A percentile compares a stretch with the other conserved stretches of the same genome.
Evolutionary conservation across 1,140 invertebrate species (phyloP).

Genomic region (Drosophila parabipectinata): DNA sequence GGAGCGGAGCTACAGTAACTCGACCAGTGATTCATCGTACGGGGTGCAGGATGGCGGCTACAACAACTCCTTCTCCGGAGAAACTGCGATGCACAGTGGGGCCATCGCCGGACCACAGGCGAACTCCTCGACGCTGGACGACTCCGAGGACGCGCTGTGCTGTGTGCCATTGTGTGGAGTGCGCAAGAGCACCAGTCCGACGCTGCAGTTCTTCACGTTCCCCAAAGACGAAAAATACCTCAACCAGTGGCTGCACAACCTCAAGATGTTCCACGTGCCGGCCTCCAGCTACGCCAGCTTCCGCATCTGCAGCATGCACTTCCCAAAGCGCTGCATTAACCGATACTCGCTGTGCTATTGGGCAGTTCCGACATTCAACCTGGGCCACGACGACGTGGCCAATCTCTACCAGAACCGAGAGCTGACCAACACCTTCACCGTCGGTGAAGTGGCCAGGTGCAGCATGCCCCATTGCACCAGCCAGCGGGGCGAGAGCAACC

Average conservation of each 20-base stretch:
- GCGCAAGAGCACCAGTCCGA: conserved; percentile 74
- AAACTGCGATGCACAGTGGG: conserved; percentile 45
- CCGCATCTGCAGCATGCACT: conserved; percentile 80
- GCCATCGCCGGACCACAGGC: conserved; percentile 66
- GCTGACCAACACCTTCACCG: conserved; percentile 75
- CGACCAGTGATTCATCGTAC: conserved; percentile 65
- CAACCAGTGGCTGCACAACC: conserved; percentile 78
- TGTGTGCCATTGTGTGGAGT: conserved; percentile 78
- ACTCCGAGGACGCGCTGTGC: conserved; percentile 73
- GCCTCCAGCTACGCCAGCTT: conserved; percentile 62
- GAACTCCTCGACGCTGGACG: conserved; percentile 70
- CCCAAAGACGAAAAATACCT: conserved; percentile 80
- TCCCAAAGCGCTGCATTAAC: conserved; percentile 80
- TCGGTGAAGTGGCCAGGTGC: conserved; percentile 73
- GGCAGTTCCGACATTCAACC: conserved; percentile 79
- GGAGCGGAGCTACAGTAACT: conserved; percentile 72
- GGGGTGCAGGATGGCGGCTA: conserved; percentile 63
- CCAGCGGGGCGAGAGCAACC: conserved; percentile 74
- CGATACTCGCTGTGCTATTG: conserved; percentile 79
- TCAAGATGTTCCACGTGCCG: conserved; percentile 76
- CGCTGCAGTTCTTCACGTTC: conserved; percentile 77
- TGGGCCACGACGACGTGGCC: conserved; percentile 78
- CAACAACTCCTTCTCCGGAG: conserved; percentile 61
- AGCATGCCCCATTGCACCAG: conserved; percentile 79
- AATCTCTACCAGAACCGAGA: conserved; percentile 81